phyloP scores from a whole-genome alignment of 2,797 vertebrate genomes.

The Sphenopsis melanotis region DNA sequence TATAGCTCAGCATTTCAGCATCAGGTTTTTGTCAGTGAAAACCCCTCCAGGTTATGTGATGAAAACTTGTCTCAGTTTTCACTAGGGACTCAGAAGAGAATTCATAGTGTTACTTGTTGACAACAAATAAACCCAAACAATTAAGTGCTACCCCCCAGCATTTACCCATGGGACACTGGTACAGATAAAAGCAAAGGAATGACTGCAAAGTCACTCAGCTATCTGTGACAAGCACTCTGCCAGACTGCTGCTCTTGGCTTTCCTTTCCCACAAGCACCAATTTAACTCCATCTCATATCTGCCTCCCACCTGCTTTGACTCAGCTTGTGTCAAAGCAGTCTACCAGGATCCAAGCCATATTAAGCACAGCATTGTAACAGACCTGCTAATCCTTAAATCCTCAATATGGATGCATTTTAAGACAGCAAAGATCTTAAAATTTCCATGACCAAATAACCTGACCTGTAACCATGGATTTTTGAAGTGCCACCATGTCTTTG shows the following conservation, averaged over 20 bases:
- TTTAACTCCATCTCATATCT: not conserved
- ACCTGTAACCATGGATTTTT: not conserved
- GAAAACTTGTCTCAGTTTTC: constrained; percentile 1
- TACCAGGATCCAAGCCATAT: not conserved
- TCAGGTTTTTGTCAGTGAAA: not conserved
- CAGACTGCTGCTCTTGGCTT: not conserved
- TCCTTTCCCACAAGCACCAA: not conserved
- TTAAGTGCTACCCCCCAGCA: not conserved
- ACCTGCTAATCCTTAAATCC: not conserved
- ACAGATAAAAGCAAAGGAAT: not conserved
- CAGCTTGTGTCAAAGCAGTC: not conserved
- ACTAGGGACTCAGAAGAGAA: not conserved
- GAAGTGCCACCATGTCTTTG: not conserved
- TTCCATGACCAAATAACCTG: not conserved
- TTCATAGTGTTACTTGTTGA: not conserved
- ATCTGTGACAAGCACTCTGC: not conserved
- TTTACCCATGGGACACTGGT: not conserved
- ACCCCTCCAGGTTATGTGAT: not conserved
- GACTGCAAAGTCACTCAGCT: not conserved
- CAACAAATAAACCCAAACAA: constrained; percentile 25
- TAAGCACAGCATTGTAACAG: not conserved
- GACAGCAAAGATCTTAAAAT: not conserved
- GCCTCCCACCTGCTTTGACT: constrained; percentile 11
- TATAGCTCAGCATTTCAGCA: not conserved
- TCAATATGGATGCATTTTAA: not conserved